A percentile compares a stretch with the other conserved stretches of the same genome.
These are phyloP conservation scores for Silurus lanzhouensis DNA, from an alignment of 2,797 vertebrate species.

Conservation along the genomic window DNA sequence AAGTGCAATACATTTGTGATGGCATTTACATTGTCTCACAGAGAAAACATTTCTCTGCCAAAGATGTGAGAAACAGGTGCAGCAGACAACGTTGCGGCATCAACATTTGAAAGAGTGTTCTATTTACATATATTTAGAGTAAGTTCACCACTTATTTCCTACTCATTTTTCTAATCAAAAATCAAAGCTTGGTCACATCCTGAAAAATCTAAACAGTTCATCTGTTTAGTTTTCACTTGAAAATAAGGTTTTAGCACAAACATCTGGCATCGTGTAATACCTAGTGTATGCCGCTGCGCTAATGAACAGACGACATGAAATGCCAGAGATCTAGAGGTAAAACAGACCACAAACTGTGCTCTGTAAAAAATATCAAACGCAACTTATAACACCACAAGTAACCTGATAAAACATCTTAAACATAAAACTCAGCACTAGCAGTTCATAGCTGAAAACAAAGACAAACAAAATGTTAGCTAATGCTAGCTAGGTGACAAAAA, in stretches of 20 bases:
- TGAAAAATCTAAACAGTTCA: no score
- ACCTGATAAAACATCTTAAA: background rate
- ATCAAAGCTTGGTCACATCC: no score
- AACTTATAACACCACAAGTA: background rate
- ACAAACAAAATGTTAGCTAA: no score
- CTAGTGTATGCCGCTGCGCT: background rate
- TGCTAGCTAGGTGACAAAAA: background rate
- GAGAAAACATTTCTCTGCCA: background rate
- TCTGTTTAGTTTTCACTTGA: background rate
- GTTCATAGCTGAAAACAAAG: background rate
- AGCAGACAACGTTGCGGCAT: background rate
- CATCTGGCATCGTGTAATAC: background rate
- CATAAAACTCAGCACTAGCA: background rate
- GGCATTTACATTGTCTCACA: background rate
- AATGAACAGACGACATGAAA: background rate
- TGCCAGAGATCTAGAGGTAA: background rate
- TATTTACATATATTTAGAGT: background rate
- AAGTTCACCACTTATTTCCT: background rate
- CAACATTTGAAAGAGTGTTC: background rate
- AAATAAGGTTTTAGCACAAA: background rate
- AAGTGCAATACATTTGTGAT: constrained; percentile 23
- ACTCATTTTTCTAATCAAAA: background rate
- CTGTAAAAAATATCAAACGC: background rate
- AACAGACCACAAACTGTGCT: background rate
- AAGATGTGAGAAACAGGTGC: background rate